A percentile compares a stretch with the other conserved stretches of the same genome.
Evolutionary conservation across 64 coral and sea anemone species (phyloP).

Genomic region (Pocillopora verrucosa): DNA sequence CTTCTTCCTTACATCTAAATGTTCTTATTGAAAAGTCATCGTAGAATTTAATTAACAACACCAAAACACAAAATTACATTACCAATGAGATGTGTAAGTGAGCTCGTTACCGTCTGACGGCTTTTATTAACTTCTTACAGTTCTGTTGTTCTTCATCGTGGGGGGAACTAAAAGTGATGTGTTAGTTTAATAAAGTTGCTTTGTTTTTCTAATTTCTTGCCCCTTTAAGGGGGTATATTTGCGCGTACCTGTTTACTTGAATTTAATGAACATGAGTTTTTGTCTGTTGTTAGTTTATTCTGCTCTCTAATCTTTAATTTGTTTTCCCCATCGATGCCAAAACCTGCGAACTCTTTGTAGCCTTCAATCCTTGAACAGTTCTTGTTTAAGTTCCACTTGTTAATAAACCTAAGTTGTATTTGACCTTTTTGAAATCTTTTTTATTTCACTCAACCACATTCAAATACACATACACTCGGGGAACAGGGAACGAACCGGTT

Average conservation of each 20-base stretch:
- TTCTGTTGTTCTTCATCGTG: constrained; percentile 84
- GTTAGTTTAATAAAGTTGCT: constrained; percentile 72
- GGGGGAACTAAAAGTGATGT: constrained; percentile 65
- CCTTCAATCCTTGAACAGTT: neutral
- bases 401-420: neutral
- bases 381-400: neutral
- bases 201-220: constrained; percentile 80
- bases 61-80: constrained; percentile 25
- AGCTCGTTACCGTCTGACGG: neutral
- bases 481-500: neutral
- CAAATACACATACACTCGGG: neutral
- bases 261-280: constrained; percentile 21
- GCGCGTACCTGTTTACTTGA: constrained; percentile 42
- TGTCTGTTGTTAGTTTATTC: constrained; percentile 1
- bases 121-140: constrained; percentile 65
- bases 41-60: neutral
- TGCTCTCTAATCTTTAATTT: constrained; percentile 21
- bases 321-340: neutral
- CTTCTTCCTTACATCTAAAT: constrained; percentile 39
- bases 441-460: neutral
- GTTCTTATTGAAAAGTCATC: constrained; percentile 36
- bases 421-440: neutral
- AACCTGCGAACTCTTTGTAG: neutral
- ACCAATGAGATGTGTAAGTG: constrained; percentile 17
- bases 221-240: constrained; percentile 88